Conservation (phyloP, 2,797 vertebrate genomes). For the Fratercula arctica region DNA sequence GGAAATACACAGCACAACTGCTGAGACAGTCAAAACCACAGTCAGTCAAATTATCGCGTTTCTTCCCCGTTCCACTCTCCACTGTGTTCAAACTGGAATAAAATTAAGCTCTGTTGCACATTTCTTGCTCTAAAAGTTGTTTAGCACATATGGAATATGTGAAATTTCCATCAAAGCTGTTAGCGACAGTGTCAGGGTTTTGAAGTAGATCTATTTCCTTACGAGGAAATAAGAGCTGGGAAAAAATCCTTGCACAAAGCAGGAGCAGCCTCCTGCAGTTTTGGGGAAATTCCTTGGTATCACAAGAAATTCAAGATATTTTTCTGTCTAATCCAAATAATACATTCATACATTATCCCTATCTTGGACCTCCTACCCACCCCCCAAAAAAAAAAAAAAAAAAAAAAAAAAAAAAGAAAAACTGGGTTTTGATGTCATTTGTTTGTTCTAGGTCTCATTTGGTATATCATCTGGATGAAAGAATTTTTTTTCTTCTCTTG, state of each 20-base stretch:
- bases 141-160: neutral
- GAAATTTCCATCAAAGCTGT: neutral
- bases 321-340: neutral
- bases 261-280: neutral
- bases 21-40: constrained; percentile 10
- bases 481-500: neutral
- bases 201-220: neutral
- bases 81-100: neutral
- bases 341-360: neutral
- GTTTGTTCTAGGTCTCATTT: neutral
- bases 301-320: neutral
- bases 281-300: constrained; percentile 3
- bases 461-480: neutral
- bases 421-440: neutral
- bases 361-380: neutral
- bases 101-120: neutral
- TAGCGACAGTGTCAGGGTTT: neutral
- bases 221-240: neutral
- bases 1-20: neutral
- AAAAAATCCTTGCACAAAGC: neutral
- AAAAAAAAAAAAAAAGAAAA: neutral
- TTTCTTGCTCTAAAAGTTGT: neutral
- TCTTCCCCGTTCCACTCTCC: neutral
- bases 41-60: neutral
- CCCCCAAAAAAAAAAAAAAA: too few species aligned